Evolutionary conservation across 1,140 invertebrate species (phyloP).

Genomic region (Scaptodrosophila lebanonensis): DNA sequence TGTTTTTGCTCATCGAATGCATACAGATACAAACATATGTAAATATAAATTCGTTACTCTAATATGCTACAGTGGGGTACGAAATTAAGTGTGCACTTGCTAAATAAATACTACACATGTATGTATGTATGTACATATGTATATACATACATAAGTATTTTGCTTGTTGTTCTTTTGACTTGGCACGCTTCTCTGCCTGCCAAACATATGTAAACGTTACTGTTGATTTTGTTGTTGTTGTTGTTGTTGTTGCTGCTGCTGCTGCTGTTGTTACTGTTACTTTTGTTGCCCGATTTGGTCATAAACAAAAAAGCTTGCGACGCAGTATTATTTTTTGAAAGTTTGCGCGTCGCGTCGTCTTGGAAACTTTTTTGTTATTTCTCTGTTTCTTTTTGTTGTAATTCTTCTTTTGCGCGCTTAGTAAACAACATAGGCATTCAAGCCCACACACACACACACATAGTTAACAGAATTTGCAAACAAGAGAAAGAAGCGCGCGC

Average conservation of each 20-base stretch:
- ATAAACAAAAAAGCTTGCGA: constrained; percentile 43
- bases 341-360: constrained; percentile 53
- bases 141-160: no score
- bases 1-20: no score
- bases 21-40: no score
- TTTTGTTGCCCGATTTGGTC: not conserved
- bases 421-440: constrained; percentile 23
- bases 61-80: no score
- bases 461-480: not conserved
- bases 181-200: constrained; percentile 25
- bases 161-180: no score
- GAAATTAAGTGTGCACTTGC: no score
- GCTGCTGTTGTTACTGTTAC: not conserved
- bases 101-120: no score
- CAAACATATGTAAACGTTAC: constrained; percentile 4
- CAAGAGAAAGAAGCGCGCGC: constrained; percentile 1
- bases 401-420: no score
- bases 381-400: no score
- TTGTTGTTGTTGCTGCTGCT: constrained; percentile 29
- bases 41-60: no score
- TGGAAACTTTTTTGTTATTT: constrained; percentile 62
- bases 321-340: constrained; percentile 60
- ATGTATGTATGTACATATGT: no score
- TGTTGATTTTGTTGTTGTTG: constrained; percentile 6
- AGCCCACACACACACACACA: no score